Evolutionary conservation across 2,113 vertebrate species (phyloP), one percentile per base, ranked within the genome.

Genomic region (Zosterops japonicus): DNA sequence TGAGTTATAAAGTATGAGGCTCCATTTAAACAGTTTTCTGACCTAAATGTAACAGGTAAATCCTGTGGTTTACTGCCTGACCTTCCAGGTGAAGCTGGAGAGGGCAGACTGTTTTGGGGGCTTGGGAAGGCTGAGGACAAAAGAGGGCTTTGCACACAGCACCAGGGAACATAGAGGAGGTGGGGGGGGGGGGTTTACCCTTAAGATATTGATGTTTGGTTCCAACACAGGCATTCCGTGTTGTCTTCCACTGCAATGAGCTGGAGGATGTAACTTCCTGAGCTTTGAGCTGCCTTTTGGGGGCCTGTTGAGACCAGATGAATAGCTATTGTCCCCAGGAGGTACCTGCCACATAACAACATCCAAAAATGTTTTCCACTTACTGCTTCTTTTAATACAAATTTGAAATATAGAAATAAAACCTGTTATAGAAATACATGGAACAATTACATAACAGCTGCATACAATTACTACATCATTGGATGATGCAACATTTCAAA

Each of bases 391-490:
- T 84, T 23, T 46, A 72, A 78, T 55, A 68, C 64, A 75, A 83
- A 83, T 71, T 61, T 33, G 22, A 69, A 69, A 61, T 53, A 36
- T 0, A 60, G 22, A 68, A 77, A 36, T 44, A 20, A 49, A 21
- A 3, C 5, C 1, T 75, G n/a, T 74, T 75, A 44, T 68, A 78
- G 64, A 71, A 83, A 71, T 64, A 29, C 19, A 25, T 29, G 25
- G 87, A 93, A 81, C 68, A 90, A 65, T 90, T 94, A 55, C 28
- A 29, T 79, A 90, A 82, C 65, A 90, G 49, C 77, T 91, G 74
- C 44, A 59, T 63, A 86, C 70, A 94, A 92, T 95, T 93, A 84
- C 70, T 89, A 11, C 65, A 63, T 44, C 65, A 63, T 44, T 22
- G 14, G 72, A 63, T 60, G 53, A 88, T 87, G 44, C 79, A 83